Conservation (phyloP, 2,797 vertebrate genomes). For the Eurystomus glaucurus region DNA sequence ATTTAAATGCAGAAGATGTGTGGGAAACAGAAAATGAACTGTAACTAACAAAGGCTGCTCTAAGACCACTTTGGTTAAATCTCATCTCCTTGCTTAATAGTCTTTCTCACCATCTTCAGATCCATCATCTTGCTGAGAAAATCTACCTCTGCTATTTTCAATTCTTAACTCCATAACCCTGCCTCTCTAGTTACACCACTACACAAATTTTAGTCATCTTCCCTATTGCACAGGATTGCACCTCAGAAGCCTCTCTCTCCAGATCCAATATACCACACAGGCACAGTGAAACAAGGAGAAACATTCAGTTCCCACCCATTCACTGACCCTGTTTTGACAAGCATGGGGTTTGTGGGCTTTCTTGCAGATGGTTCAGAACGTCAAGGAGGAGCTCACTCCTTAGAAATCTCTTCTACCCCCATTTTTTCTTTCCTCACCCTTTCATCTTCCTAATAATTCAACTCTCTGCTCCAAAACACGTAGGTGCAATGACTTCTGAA, state of each 20-base stretch:
- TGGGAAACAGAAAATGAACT: conserved; percentile 6
- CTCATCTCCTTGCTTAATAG: not conserved
- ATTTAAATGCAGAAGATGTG: not conserved
- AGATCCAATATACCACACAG: not conserved
- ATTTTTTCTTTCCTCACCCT: not conserved
- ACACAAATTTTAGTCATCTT: not conserved
- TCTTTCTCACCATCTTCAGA: not conserved
- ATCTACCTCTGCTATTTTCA: not conserved
- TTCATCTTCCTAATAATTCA: conserved; percentile 9
- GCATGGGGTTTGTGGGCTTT: not conserved
- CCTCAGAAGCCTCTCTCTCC: not conserved
- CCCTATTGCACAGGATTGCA: not conserved
- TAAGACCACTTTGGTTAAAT: not conserved
- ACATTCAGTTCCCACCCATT: not conserved
- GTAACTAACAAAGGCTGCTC: not conserved
- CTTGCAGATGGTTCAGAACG: not conserved
- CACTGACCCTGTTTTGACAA: not conserved
- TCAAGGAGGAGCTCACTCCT: not conserved
- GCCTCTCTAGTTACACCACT: not conserved
- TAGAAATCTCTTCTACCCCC: not conserved
- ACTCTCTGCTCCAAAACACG: not conserved
- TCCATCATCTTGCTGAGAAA: not conserved
- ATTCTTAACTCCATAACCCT: not conserved
- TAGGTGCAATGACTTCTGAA: conserved; percentile 30
- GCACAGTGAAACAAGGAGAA: not conserved